A percentile compares a stretch with the other conserved stretches of the same genome.
These are phyloP conservation scores for Ophioninae sp. DNA, from an alignment of 2,888 invertebrate genomes.

Conservation along the genomic window DNA sequence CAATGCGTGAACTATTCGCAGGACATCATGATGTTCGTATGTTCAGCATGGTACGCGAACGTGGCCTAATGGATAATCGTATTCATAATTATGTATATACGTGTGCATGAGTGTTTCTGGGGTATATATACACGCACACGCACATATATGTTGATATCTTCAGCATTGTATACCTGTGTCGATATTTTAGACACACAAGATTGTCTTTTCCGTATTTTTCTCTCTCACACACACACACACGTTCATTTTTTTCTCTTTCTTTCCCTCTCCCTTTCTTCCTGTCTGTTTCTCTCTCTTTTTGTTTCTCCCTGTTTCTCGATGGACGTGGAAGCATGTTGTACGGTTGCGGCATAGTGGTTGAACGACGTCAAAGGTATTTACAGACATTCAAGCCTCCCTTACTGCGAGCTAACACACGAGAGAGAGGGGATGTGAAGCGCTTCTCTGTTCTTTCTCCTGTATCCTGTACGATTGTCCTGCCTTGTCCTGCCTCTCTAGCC, in stretches of 20 bases:
- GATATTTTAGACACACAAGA: slow-evolving; percentile 44
- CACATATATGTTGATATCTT: slow-evolving; percentile 23
- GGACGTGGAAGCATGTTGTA: slow-evolving; percentile 55
- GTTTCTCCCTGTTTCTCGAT: slow-evolving; percentile 56
- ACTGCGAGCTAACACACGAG: slow-evolving; percentile 73
- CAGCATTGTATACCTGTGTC: slow-evolving; percentile 40
- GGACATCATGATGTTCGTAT: slow-evolving; percentile 24
- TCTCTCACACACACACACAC: slow-evolving; percentile 52
- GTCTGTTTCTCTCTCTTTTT: slow-evolving; percentile 53
- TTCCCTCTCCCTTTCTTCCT: slow-evolving; percentile 42
- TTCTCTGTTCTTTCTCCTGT: slow-evolving; percentile 68
- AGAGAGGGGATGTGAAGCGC: slow-evolving; percentile 58
- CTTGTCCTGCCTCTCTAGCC: slow-evolving; percentile 76
- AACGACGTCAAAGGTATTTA: slow-evolving; percentile 63
- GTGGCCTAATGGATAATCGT: slow-evolving; percentile 46
- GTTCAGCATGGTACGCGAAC: slow-evolving; percentile 22
- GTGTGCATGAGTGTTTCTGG: slow-evolving; percentile 4
- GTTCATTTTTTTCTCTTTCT: slow-evolving; percentile 61
- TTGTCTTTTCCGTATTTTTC: slow-evolving; percentile 69
- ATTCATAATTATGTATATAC: slow-evolving; percentile 2
- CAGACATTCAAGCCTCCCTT: slow-evolving; percentile 76
- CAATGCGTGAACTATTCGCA: slow-evolving; percentile 12
- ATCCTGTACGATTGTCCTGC: slow-evolving; percentile 65
- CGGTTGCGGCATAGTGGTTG: slow-evolving; percentile 55
- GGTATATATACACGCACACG: slow-evolving; percentile 10